phyloP scores from a whole-genome alignment of 1,140 invertebrate species.

The Aphelenchoides avenae region DNA sequence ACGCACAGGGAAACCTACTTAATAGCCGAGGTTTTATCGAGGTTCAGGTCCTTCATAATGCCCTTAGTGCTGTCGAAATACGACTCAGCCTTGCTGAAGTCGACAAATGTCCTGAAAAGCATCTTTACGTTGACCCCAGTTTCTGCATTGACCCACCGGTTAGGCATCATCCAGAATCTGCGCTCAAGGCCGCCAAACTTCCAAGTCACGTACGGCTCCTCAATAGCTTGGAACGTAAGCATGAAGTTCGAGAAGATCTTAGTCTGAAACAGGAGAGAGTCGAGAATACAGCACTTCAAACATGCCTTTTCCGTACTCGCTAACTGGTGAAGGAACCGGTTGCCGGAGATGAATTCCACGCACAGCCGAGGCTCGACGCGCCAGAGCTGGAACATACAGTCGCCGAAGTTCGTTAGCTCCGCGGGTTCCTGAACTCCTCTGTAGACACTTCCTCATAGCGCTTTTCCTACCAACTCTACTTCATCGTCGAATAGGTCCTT shows the following conservation, averaged over 20 bases:
- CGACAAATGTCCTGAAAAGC: constrained; percentile 11
- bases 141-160: neutral
- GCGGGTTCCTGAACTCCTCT: constrained; percentile 23
- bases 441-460: neutral
- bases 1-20: constrained; percentile 15
- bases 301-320: constrained; percentile 13
- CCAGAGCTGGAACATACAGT: constrained; percentile 32
- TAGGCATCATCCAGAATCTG: constrained; percentile 33
- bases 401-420: constrained; percentile 24
- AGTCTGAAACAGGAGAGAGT: constrained; percentile 17
- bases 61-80: constrained; percentile 17
- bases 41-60: constrained; percentile 27
- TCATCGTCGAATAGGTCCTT: constrained; percentile 19
- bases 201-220: constrained; percentile 33
- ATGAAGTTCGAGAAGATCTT: constrained; percentile 29
- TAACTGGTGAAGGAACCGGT: constrained; percentile 1
- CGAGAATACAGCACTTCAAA: constrained; percentile 13
- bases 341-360: constrained; percentile 23
- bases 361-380: constrained; percentile 26
- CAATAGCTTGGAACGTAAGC: constrained; percentile 26
- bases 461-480: constrained; percentile 15
- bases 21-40: constrained; percentile 27
- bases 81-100: constrained; percentile 13
- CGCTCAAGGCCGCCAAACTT: constrained; percentile 19
- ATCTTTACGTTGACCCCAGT: neutral